phyloP scores from a whole-genome alignment of 2,888 invertebrate species.

The Cremastinae sp. region DNA sequence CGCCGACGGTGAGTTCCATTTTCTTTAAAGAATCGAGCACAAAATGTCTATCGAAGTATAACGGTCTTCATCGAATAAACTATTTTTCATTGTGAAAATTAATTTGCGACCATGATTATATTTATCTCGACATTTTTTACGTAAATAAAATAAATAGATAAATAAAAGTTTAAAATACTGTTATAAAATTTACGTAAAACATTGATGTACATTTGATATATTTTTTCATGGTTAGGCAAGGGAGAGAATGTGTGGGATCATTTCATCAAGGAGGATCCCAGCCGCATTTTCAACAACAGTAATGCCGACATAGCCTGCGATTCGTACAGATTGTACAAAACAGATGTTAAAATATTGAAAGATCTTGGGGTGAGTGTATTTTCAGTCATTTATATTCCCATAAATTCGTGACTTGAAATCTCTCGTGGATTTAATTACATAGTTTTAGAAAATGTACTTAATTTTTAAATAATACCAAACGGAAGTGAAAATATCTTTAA shows the following conservation, averaged over 20 bases:
- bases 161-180: no score
- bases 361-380: slow-evolving; percentile 66
- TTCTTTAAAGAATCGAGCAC: neutral
- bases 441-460: neutral
- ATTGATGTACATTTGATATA: neutral
- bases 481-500: no score
- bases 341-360: slow-evolving; percentile 67
- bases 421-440: neutral
- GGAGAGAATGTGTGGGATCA: slow-evolving; percentile 82
- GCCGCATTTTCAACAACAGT: slow-evolving; percentile 58
- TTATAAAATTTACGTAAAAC: neutral
- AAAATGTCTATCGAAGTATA: no score
- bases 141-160: no score
- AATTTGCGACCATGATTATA: neutral
- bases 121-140: neutral
- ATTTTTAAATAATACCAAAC: no score
- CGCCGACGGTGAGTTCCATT: slow-evolving; percentile 81
- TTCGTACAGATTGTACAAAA: slow-evolving; percentile 70
- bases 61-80: neutral
- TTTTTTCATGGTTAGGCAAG: slow-evolving; percentile 81
- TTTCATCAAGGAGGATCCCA: slow-evolving; percentile 41
- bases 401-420: neutral
- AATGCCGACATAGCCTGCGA: slow-evolving; percentile 72
- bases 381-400: neutral
- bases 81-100: slow-evolving; percentile 69